Evolutionary conservation across 2,888 invertebrate genomes (phyloP).

Genomic region (Marasmarcha lunaedactyla): DNA sequence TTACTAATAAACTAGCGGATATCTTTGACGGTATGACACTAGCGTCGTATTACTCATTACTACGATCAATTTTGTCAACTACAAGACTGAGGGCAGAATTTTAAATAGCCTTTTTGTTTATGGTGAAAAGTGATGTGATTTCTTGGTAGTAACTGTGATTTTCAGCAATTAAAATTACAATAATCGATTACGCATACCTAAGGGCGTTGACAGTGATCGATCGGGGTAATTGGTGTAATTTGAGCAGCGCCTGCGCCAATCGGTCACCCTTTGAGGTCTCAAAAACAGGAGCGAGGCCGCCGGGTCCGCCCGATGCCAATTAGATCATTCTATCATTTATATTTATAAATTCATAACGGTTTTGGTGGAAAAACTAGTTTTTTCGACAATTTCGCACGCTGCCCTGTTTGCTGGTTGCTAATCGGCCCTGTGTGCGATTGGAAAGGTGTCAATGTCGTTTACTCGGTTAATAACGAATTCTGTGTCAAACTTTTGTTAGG

Average conservation of each 20-base stretch:
- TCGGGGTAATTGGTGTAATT: neutral
- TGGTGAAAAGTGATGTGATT: too few relatives aligned
- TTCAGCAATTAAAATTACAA: too few relatives aligned
- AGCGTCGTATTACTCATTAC: too few relatives aligned
- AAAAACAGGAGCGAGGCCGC: slow-evolving; percentile 1
- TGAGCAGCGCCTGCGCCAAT: neutral
- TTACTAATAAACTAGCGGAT: slow-evolving; percentile 2
- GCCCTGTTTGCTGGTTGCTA: neutral
- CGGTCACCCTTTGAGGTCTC: neutral
- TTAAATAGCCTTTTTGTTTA: too few relatives aligned
- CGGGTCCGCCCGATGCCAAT: neutral
- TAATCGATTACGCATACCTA: neutral
- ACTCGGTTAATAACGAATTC: too few relatives aligned
- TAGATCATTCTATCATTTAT: neutral
- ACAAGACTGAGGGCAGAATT: too few relatives aligned
- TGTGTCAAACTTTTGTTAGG: too few relatives aligned
- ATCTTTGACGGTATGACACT: too few relatives aligned
- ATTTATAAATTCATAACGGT: neutral
- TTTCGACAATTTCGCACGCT: neutral
- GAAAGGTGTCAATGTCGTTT: neutral
- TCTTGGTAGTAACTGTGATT: too few relatives aligned
- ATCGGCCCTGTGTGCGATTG: neutral
- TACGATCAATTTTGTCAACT: too few relatives aligned
- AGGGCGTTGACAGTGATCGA: neutral
- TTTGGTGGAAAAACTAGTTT: slow-evolving; percentile 1